Conservation (phyloP, 2,888 invertebrate species). For the Scaptodrosophila latifasciaeformis region DNA sequence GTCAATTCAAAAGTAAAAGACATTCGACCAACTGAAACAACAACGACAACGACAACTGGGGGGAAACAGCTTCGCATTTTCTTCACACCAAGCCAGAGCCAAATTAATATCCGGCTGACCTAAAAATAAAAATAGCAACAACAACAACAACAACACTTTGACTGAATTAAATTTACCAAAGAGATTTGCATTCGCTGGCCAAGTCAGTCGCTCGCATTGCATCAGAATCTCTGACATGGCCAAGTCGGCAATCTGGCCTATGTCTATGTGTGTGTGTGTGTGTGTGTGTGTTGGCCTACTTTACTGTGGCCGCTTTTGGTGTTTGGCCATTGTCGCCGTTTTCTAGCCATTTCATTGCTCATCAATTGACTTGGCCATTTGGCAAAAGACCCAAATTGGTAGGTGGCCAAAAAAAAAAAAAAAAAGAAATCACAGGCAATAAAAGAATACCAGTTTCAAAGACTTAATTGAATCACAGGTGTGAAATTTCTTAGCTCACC, state of each 20-base stretch:
- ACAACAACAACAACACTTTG: not conserved
- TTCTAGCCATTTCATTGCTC: not conserved
- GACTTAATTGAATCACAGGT: too few species aligned
- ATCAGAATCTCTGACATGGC: slow-evolving; percentile 32
- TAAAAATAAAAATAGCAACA: slow-evolving; percentile 12
- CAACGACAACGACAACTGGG: slow-evolving; percentile 14
- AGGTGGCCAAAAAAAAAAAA: slow-evolving; percentile 31
- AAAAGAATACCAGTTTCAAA: too few species aligned
- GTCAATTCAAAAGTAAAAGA: too few species aligned
- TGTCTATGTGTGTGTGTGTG: slow-evolving; percentile 9
- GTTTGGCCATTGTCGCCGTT: slow-evolving; percentile 16
- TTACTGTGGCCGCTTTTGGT: slow-evolving; percentile 48
- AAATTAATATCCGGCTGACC: slow-evolving; percentile 52
- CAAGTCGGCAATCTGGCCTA: slow-evolving; percentile 24
- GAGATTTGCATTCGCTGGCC: slow-evolving; percentile 55
- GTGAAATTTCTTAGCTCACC: too few species aligned
- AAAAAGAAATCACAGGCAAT: slow-evolving; percentile 3
- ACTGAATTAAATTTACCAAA: not conserved
- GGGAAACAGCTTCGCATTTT: too few species aligned
- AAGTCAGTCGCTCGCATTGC: too few species aligned
- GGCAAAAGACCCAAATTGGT: too few species aligned
- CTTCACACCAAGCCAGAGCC: slow-evolving; percentile 20
- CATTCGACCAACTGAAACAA: slow-evolving; percentile 2
- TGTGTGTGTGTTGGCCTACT: slow-evolving; percentile 61
- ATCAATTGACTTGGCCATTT: not conserved